Conservation (phyloP, 2,888 invertebrate genomes). For the Epinotia brunnichana region DNA sequence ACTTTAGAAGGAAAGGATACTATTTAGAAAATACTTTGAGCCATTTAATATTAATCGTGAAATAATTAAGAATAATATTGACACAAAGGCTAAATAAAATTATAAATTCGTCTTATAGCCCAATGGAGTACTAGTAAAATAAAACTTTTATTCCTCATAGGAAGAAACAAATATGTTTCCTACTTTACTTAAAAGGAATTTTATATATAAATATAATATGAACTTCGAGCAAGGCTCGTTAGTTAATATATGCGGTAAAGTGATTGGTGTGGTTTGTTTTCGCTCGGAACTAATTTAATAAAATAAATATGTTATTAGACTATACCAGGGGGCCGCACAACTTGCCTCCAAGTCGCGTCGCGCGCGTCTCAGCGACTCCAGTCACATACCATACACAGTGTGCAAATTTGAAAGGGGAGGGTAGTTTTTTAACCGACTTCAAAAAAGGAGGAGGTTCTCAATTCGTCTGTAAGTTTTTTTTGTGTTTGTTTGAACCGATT, state of each 20-base stretch:
- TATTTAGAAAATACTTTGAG: constrained; percentile 1
- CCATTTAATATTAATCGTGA: background rate
- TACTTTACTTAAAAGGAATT: background rate
- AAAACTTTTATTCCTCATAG: background rate
- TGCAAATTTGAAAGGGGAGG: too few relatives aligned
- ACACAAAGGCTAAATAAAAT: background rate
- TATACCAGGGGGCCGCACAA: too few relatives aligned
- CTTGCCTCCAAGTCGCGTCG: too few relatives aligned
- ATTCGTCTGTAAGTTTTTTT: too few relatives aligned
- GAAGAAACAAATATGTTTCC: background rate
- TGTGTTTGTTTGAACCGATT: too few relatives aligned
- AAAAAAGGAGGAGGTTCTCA: too few relatives aligned
- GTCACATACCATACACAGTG: too few relatives aligned
- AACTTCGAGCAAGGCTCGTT: constrained; percentile 9
- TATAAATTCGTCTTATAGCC: background rate
- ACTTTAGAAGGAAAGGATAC: constrained; percentile 11
- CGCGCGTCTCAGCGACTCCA: too few relatives aligned
- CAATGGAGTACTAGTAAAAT: constrained; percentile 2
- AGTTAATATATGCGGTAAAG: background rate
- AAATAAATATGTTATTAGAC: constrained; percentile 8
- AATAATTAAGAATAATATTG: background rate
- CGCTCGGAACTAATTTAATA: constrained; percentile 33
- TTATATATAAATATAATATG: background rate
- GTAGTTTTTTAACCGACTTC: too few relatives aligned
- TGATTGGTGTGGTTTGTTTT: constrained; percentile 9